A percentile compares a stretch with the other conserved stretches of the same genome.
Evolutionary conservation across 2,113 vertebrate species (phyloP).

Genomic region (Gracilinanus agilis): DNA sequence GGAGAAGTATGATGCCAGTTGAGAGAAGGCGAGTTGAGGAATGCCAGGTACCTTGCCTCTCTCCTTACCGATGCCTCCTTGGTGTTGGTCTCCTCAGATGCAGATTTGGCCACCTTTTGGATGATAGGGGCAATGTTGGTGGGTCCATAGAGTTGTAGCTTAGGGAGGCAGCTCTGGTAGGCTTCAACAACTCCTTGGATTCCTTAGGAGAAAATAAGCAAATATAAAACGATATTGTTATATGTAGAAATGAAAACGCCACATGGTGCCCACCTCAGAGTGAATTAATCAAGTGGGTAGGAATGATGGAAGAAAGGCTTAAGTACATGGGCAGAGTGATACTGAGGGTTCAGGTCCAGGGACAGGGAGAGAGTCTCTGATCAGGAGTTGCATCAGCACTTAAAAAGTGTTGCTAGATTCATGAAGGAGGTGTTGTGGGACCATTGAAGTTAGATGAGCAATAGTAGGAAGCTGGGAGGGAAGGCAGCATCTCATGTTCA

Average conservation of each 20-base stretch:
- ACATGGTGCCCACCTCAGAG: neutral
- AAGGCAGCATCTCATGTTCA: neutral
- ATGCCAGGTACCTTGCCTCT: neutral
- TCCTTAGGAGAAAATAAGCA: slow-evolving; percentile 82
- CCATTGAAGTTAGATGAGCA: neutral
- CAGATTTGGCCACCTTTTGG: slow-evolving; percentile 95
- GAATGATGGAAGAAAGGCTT: neutral
- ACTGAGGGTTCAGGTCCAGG: neutral
- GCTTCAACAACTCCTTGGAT: slow-evolving; percentile 98
- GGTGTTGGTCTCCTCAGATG: slow-evolving; percentile 95
- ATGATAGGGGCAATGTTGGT: slow-evolving; percentile 99
- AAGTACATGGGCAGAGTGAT: neutral
- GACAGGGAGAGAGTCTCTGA: neutral
- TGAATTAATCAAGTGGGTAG: neutral
- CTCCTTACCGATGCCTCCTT: slow-evolving; percentile 95
- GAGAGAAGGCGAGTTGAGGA: neutral
- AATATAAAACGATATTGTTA: slow-evolving; percentile 29
- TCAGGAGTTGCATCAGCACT: neutral
- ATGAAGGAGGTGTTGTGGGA: neutral
- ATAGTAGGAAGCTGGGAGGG: neutral
- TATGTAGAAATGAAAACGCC: slow-evolving; percentile 12
- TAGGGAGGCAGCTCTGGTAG: slow-evolving; percentile 97
- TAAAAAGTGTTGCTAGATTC: neutral
- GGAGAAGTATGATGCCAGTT: neutral
- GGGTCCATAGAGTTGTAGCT: slow-evolving; percentile 95